phyloP scores from a whole-genome alignment of 2,888 invertebrate species.

The Priocnemis perturbator region DNA sequence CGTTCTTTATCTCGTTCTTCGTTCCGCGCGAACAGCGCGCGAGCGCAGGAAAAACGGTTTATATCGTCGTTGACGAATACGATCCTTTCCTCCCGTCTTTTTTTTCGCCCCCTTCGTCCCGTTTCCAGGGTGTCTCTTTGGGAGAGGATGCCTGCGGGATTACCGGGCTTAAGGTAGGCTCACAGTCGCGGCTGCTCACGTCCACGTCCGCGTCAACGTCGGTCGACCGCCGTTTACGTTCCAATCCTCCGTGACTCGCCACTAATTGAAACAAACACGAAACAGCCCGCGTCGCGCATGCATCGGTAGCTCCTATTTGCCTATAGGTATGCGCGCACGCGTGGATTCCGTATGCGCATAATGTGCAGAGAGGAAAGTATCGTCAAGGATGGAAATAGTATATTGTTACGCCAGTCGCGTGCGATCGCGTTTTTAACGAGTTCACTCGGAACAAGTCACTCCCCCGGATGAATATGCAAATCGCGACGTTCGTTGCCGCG shows the following conservation, averaged over 20 bases:
- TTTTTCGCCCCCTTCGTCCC: conserved; percentile 9
- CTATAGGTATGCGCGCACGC: too few species aligned
- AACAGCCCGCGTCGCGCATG: conserved; percentile 10
- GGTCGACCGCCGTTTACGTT: neutral
- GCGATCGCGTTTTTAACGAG: too few species aligned
- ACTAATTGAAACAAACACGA: conserved; percentile 40
- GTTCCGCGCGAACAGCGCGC: neutral
- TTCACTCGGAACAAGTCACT: too few species aligned
- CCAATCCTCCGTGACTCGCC: conserved; percentile 24
- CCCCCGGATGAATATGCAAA: too few species aligned
- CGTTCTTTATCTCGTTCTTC: conserved; percentile 14
- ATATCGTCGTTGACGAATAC: conserved; percentile 52
- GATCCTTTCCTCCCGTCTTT: conserved; percentile 13
- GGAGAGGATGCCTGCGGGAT: conserved; percentile 57
- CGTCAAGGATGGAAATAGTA: too few species aligned
- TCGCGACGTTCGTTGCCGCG: too few species aligned
- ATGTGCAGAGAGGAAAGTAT: too few species aligned
- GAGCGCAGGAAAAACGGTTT: conserved; percentile 36
- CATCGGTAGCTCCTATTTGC: neutral
- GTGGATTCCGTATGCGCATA: too few species aligned
- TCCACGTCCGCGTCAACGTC: neutral
- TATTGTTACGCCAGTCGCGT: too few species aligned
- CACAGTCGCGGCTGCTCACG: conserved; percentile 8
- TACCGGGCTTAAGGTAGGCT: conserved; percentile 43
- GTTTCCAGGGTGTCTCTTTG: conserved; percentile 45